A percentile compares a stretch with the other conserved stretches of the same genome.
Evolutionary conservation across 2,113 vertebrate species (phyloP).

Genomic region (Pipra filicauda): DNA sequence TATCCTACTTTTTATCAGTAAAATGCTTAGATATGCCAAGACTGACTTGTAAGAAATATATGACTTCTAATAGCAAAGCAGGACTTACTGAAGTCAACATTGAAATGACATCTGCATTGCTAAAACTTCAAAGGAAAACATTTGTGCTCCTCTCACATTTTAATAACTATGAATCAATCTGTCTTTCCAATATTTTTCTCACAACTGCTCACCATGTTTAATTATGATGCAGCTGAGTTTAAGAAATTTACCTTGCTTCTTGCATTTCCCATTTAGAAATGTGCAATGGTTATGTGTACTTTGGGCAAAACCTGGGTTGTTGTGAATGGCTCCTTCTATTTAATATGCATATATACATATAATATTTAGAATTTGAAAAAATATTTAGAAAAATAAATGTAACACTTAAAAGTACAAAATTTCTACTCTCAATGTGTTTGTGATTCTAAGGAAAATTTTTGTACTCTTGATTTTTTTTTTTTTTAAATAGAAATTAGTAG

Average conservation of each 20-base stretch:
- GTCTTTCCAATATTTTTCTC: neutral
- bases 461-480: neutral
- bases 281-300: neutral
- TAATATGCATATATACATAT: neutral
- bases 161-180: constrained; percentile 27
- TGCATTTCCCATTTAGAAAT: neutral
- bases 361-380: neutral
- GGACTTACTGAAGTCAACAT: neutral
- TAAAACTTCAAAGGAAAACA: constrained; percentile 47
- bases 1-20: constrained; percentile 3
- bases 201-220: constrained; percentile 7
- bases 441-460: neutral
- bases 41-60: neutral
- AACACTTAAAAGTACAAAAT: neutral
- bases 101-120: neutral
- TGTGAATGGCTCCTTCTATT: neutral
- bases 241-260: constrained; percentile 5
- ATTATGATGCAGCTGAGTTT: neutral
- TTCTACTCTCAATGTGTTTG: neutral
- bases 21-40: neutral
- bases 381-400: neutral
- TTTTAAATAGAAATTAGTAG: neutral
- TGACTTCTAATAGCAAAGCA: neutral
- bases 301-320: neutral
- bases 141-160: constrained; percentile 17